A percentile compares a stretch with the other conserved stretches of the same genome.
Conservation (phyloP, 2,888 invertebrate genomes). For the Smittia sp. region DNA sequence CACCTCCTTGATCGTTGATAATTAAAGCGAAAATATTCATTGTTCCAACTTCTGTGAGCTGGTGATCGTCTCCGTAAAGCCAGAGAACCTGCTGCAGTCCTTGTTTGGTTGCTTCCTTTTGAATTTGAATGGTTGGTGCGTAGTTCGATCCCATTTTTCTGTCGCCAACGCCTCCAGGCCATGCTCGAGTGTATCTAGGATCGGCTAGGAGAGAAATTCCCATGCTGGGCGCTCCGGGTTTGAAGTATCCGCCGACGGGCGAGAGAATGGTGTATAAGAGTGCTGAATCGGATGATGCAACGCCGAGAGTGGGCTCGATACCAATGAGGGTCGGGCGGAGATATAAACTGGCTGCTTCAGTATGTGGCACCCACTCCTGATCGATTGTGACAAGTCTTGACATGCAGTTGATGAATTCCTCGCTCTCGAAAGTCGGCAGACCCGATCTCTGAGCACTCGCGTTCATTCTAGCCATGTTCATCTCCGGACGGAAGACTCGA, state of each 20-base stretch:
- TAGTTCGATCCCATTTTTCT: constrained; percentile 95
- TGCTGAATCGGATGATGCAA: constrained; percentile 81
- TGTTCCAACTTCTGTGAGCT: constrained; percentile 95
- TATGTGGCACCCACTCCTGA: constrained; percentile 96
- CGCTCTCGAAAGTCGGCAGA: constrained; percentile 83
- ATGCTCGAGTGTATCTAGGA: constrained; percentile 79
- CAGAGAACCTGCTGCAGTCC: constrained; percentile 94
- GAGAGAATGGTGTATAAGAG: constrained; percentile 87
- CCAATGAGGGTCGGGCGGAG: constrained; percentile 95
- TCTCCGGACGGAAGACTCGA: constrained; percentile 89
- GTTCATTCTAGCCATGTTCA: constrained; percentile 94
- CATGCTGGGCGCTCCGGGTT: constrained; percentile 58
- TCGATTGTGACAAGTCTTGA: constrained; percentile 84
- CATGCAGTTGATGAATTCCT: constrained; percentile 82
- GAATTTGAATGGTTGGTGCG: constrained; percentile 80
- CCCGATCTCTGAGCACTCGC: constrained; percentile 78
- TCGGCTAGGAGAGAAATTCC: constrained; percentile 86
- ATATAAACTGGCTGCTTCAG: constrained; percentile 86
- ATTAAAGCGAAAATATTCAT: constrained; percentile 96
- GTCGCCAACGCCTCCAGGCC: constrained; percentile 93
- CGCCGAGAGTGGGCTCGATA: constrained; percentile 94
- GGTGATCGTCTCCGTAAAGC: constrained; percentile 90
- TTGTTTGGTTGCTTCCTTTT: constrained; percentile 68
- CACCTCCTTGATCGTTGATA: constrained; percentile 87
- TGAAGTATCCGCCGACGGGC: constrained; percentile 92